Conservation (phyloP, 2,113 vertebrate genomes). For the Onychostruthus taczanowskii region DNA sequence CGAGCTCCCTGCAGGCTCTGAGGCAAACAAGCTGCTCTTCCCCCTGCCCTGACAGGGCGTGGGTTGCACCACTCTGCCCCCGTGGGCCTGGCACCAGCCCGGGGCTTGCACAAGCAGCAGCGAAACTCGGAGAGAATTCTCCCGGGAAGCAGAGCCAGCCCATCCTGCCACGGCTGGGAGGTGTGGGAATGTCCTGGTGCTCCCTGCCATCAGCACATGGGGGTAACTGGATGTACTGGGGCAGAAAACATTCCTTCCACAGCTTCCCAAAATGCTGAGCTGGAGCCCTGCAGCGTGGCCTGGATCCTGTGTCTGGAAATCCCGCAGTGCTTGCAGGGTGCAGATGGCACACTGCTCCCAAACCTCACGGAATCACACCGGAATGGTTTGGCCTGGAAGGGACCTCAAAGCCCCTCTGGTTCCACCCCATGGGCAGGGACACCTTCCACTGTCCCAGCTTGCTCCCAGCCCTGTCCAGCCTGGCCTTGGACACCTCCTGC, state of each 20-base stretch:
- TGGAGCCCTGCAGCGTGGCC: rapidly evolving
- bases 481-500: background rate
- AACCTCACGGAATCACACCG: rapidly evolving
- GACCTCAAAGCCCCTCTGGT: background rate
- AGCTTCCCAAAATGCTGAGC: background rate
- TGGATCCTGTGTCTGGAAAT: rapidly evolving
- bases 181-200: background rate
- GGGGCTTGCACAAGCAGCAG: background rate
- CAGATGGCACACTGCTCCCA: background rate
- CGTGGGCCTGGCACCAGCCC: background rate
- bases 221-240: rapidly evolving
- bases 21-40: background rate
- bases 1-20: background rate
- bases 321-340: rapidly evolving
- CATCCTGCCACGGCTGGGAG: background rate
- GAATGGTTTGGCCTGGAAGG: background rate
- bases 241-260: background rate
- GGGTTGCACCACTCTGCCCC: background rate
- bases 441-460: rapidly evolving
- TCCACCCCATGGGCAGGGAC: background rate
- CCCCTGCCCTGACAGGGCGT: background rate
- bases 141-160: background rate
- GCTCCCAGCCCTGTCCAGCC: background rate
- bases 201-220: rapidly evolving
- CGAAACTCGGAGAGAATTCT: background rate